Evolutionary conservation across 2,888 invertebrate genomes (phyloP), one percentile per base, ranked within the genome.

Genomic region (Zhengitettix transpicula): DNA sequence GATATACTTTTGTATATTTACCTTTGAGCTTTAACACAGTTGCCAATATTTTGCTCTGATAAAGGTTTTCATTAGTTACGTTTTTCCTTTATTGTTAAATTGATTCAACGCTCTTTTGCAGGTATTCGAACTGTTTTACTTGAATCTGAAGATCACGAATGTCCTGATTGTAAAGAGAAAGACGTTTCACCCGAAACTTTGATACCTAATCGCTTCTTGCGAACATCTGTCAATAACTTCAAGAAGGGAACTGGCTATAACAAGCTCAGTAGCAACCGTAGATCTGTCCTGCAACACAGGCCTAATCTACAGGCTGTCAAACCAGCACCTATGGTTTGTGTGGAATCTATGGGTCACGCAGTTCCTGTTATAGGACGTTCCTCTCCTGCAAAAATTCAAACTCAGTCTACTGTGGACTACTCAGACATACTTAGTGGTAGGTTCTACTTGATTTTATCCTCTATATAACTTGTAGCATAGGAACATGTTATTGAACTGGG

Each of bases 101-200:
- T n/a, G n/a, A n/a, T n/a, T 52, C 12, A 55, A 56, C 63, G 60
- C 63, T 55, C 58, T 66, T 59, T 66, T 70, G 8, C 68, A 92
- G 92, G 92, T 76, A 89, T 96, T 61, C 81, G 96, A 64, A 87
- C 87, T 62, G 85, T 87, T 55, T 75, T 97, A 56, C 72, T 97
- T 60, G 95, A 96, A 70, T 91, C 93, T 0, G 95, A 96, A 69
- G 93, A 95, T 63, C 93, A 93, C 68, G 90, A 93, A 71, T 97
- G 97, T 73, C 96, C 96, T 0, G 88, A 91, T 68, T 97, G 97
- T 71, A 85, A 89, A 61, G 93, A 95, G 71, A 88, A 89, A 67
- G 93, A 92, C 68, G 88, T 94, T 55, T 90, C 93, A 0, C 96
- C 96, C 0, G 91, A 89, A 56, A 91, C 90, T 1, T 78, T 97